Evolutionary conservation across 2,888 invertebrate genomes (phyloP).

Genomic region (Agrochola litura): DNA sequence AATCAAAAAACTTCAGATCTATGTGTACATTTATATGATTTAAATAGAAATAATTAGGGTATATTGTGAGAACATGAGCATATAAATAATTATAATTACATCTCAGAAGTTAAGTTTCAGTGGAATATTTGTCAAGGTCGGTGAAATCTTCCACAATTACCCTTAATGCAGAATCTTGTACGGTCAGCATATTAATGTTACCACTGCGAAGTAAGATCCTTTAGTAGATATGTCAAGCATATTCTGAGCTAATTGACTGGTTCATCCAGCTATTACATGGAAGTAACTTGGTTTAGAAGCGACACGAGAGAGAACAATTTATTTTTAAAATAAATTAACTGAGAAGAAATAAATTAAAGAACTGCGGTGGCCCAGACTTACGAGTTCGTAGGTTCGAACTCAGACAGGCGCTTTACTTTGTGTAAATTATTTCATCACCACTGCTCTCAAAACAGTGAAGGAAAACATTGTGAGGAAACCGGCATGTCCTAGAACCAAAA

Average conservation of each 20-base stretch:
- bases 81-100: conserved; percentile 36
- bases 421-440: background rate
- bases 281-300: background rate
- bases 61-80: conserved; percentile 9
- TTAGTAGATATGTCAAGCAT: background rate
- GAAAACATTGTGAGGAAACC: too few relatives aligned
- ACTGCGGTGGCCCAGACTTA: too few relatives aligned
- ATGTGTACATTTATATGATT: too few relatives aligned
- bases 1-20: too few relatives aligned
- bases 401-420: too few relatives aligned
- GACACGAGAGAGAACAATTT: background rate
- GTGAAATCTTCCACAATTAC: conserved; percentile 61
- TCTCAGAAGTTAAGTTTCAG: conserved; percentile 33
- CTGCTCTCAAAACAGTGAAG: too few relatives aligned
- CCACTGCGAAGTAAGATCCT: background rate
- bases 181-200: conserved; percentile 21
- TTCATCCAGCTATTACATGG: background rate
- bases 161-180: conserved; percentile 41
- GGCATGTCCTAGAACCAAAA: too few relatives aligned
- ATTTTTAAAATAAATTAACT: background rate
- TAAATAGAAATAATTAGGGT: background rate
- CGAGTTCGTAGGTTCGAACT: too few relatives aligned
- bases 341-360: too few relatives aligned
- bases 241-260: background rate
- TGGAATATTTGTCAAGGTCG: conserved; percentile 50